These are phyloP conservation scores for Lumbricus terrestris DNA, from an alignment of 2,888 invertebrate genomes.

Conservation along the genomic window DNA sequence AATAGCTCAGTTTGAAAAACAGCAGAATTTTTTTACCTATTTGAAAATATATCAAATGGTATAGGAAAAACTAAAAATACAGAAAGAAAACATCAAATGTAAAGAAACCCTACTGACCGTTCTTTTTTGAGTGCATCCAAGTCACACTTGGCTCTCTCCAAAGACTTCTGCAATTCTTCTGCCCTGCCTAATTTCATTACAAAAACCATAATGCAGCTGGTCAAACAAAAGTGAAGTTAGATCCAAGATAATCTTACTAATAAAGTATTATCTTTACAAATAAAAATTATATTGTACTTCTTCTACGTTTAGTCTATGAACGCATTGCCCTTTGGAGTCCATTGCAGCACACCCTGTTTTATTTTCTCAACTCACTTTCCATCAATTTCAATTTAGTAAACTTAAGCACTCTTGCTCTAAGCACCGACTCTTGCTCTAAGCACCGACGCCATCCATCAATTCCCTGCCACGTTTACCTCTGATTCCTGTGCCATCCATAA, in stretches of 20 bases:
- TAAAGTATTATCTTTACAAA: not conserved
- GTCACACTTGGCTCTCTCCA: constrained; percentile 46
- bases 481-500: no score
- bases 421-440: no score
- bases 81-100: not conserved
- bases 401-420: no score
- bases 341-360: no score
- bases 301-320: no score
- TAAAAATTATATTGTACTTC: no score
- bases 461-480: no score
- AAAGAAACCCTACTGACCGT: constrained; percentile 42
- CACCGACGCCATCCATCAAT: no score
- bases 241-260: not conserved
- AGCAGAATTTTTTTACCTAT: not conserved
- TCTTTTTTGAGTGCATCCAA: constrained; percentile 52
- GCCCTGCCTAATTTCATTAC: constrained; percentile 44
- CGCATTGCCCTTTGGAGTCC: no score
- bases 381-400: no score
- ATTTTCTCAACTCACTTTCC: no score
- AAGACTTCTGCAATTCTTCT: constrained; percentile 47
- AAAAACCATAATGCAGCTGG: not conserved
- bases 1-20: not conserved
- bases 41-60: not conserved
- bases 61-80: not conserved
- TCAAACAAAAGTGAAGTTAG: not conserved